Conservation (phyloP, 2,113 vertebrate genomes). For the Stegostoma tigrinum region DNA sequence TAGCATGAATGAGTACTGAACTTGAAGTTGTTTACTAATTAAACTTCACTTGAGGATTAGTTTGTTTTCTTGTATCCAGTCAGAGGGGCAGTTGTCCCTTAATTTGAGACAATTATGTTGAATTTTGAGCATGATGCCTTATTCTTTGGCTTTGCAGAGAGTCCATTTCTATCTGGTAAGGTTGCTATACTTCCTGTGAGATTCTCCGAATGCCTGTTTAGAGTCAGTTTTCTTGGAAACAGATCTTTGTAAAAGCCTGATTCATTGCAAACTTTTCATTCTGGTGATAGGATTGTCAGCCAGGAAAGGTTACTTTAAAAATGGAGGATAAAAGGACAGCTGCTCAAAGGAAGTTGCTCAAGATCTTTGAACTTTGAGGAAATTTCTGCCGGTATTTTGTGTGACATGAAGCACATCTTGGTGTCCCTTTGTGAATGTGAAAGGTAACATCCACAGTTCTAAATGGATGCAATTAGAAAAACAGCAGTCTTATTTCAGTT, state of each 20-base stretch:
- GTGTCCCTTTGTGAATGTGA: not conserved
- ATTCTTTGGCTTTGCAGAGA: not conserved
- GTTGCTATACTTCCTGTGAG: not conserved
- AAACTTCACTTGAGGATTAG: not conserved
- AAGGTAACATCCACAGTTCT: not conserved
- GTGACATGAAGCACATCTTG: not conserved
- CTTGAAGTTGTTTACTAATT: not conserved
- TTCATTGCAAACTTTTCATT: not conserved
- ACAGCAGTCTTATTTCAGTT: not conserved
- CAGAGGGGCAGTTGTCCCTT: not conserved
- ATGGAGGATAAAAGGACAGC: not conserved
- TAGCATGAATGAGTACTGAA: not conserved
- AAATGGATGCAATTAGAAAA: not conserved
- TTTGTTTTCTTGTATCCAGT: not conserved
- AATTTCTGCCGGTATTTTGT: not conserved
- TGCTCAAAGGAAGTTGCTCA: not conserved
- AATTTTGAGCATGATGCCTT: not conserved
- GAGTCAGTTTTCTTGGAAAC: not conserved
- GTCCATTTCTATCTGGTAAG: not conserved
- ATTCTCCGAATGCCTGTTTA: not conserved
- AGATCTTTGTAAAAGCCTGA: not conserved
- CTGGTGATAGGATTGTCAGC: not conserved
- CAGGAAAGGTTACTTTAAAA: not conserved
- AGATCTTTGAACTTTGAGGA: not conserved
- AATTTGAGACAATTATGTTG: not conserved